phyloP scores from a whole-genome alignment of 1,140 invertebrate species.

The Trachymyrmex septentrionalis region DNA sequence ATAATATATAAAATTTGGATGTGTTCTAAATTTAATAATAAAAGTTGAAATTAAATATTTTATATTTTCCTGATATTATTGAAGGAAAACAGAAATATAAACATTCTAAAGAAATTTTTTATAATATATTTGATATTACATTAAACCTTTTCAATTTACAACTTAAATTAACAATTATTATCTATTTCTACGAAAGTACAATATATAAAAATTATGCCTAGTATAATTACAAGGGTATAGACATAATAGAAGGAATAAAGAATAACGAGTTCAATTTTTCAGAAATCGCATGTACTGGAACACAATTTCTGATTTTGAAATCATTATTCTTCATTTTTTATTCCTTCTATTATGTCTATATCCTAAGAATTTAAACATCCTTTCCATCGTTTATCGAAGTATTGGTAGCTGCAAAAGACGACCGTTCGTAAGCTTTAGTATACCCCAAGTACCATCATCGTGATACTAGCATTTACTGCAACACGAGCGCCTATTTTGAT shows the following conservation, averaged over 20 bases:
- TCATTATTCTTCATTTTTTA: too few relatives aligned
- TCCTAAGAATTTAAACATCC: neutral
- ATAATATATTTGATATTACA: neutral
- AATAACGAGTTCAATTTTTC: too few relatives aligned
- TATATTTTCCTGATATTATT: neutral
- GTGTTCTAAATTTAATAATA: neutral
- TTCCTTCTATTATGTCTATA: too few relatives aligned
- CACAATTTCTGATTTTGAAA: too few relatives aligned
- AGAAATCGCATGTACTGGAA: too few relatives aligned
- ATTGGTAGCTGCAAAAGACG: slow-evolving; percentile 6
- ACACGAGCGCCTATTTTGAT: slow-evolving; percentile 18
- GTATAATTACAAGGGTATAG: too few relatives aligned
- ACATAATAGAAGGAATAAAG: too few relatives aligned
- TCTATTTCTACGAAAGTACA: neutral
- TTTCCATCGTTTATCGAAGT: neutral
- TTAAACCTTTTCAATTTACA: neutral
- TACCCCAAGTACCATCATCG: neutral
- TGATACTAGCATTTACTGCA: slow-evolving; percentile 14
- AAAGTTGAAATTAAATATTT: neutral
- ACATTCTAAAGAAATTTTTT: neutral
- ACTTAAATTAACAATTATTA: neutral
- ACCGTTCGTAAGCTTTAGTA: slow-evolving; percentile 26
- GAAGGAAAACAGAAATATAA: neutral
- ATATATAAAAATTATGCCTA: neutral
- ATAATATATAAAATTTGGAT: neutral